Evolutionary conservation across 2,113 vertebrate genomes (phyloP).

Genomic region (Galbula dea): DNA sequence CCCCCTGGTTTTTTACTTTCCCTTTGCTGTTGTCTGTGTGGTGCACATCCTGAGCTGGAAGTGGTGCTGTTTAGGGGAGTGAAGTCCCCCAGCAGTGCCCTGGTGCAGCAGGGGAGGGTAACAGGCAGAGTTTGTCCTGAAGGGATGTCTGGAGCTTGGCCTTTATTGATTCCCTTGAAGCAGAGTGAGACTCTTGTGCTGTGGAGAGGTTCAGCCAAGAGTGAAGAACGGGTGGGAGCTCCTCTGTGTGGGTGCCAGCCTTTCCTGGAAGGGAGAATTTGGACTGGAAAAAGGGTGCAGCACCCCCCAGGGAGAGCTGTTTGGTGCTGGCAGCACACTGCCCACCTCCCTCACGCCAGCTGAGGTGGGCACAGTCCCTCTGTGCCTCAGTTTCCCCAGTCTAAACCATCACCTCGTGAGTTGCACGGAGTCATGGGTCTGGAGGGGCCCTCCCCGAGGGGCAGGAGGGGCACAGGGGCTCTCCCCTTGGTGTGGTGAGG

Average conservation of each 20-base stretch:
- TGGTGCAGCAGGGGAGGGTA: neutral
- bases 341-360: fast-evolving
- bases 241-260: fast-evolving
- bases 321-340: neutral
- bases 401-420: neutral
- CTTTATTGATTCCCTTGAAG: neutral
- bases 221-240: neutral
- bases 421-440: too few relatives aligned
- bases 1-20: neutral
- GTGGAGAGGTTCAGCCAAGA: neutral
- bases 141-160: neutral
- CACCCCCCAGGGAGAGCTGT: neutral
- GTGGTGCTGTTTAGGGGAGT: neutral
- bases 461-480: too few relatives aligned
- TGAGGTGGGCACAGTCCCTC: fast-evolving
- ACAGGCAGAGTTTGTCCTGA: neutral
- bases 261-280: neutral
- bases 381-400: neutral
- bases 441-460: too few relatives aligned
- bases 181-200: neutral
- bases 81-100: neutral
- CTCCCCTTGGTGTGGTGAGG: fast-evolving
- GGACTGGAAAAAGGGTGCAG: neutral
- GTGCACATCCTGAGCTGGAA: neutral
- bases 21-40: neutral